Base-by-base conservation (phyloP, 2,797 vertebrate species). In the Anguilla marmorata region DNA sequence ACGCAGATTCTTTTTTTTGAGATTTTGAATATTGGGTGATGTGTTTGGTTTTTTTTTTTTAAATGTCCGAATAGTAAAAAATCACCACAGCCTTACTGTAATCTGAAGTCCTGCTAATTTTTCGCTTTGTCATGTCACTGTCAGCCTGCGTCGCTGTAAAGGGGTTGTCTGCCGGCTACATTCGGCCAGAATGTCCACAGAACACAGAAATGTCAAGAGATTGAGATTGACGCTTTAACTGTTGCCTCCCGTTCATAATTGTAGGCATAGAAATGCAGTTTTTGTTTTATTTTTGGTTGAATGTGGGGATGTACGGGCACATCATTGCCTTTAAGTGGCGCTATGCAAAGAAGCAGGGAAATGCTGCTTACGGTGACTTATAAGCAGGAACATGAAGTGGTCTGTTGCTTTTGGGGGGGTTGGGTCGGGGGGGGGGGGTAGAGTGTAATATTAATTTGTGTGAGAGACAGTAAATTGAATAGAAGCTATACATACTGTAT, bases 401-500 rank as follows among this genome's bases (percentile, higher is more conserved):
- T 96, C 96, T 96, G 96, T 85, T 85, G 88, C 86, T 84, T 74
- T 86, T 72, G 85, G 79, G 82, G 7, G 58, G 37, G 21, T 7
- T 48, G 19, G 37, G 16, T 2, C 1, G 27, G 85, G 89, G 19
- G 27, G 21, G 63, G 72, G 33, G 79, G 89, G 89, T 87, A 88
- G 90, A 91, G 92, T 92, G 89, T 87, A 88, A 90, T 91, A 92
- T 92, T 86, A 83, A 69, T 95, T 96, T 96, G 96, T 95, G 96
- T 96, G 91, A 93, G 94, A 94, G 91, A 97, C 91, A 88, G 92
- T 87, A 88, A 74, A 91, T 94, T 79, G n/a, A 93, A 91, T 97
- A 97, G 97, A 97, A 96, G 96, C 97, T 98, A 97, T 98, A 96
- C 97, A 98, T 98, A 98, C 96, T 99, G 98, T 99, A 99, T 96